Evolutionary conservation across 2,888 invertebrate species (phyloP), one percentile per base, ranked within the genome.

Genomic region (Nephrotoma guestfalica): DNA sequence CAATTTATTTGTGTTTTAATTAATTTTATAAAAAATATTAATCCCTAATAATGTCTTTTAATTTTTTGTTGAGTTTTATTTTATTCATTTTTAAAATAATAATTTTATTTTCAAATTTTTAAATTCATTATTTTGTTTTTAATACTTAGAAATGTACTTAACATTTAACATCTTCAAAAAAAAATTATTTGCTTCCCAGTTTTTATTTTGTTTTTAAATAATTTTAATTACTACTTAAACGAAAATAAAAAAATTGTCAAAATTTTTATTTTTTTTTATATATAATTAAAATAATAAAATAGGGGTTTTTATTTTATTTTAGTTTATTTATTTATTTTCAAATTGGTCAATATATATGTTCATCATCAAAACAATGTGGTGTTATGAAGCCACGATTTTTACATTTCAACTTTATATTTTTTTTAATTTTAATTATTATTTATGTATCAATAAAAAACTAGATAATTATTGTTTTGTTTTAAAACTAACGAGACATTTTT

Each of bases 401-500:
- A 42, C 84, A 42, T 84, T 41, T 85, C 43, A 43, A 43, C 43
- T 85, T 43, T 42, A 18, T 43, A 43, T 85, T 43, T 85, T 18
- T 85, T 85, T 15, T 85, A 85, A 9, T 85, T 41, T 84, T 85
- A 30, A 83, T 83, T 30, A 85, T 43, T 43, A 43, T 85, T 71
- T 85, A 43, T 43, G 42, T 84, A 41, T 41, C 41, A 84, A 41
- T 41, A 84, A 84, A 84, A 84, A 84, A 84, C 84, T 84, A 84
- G 84, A 84, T 41, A 41, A 41, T 84, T 42, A 84, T 84, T 84
- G 42, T 84, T 84, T 84, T 84, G 42, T 41, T 84, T 84, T 84
- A 41, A 84, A 84, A 18, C 85, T 85, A 85, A 85, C 85, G 85
- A 85, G 85, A 85, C 85, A 85, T 43, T 43, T 41, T 41, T 43